Evolutionary conservation across 92 coral and sea anemone genomes (phyloP).

Genomic region (Diadumene lineata): DNA sequence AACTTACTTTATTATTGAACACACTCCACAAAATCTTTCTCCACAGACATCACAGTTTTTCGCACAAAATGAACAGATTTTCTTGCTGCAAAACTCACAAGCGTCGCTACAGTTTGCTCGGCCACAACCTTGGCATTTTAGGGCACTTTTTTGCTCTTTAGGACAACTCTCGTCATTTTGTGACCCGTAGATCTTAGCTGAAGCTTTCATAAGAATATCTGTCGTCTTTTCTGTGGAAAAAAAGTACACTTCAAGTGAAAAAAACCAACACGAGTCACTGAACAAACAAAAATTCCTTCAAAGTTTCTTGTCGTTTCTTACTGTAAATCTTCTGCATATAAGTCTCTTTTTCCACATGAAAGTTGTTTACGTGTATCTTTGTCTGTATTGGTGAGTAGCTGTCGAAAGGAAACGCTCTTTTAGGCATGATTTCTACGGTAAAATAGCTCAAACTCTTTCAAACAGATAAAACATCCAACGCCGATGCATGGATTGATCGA

Average conservation of each 20-base stretch:
- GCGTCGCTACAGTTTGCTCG: conserved; percentile 15
- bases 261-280: not conserved
- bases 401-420: conserved; percentile 81
- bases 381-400: conserved; percentile 68
- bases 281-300: not conserved
- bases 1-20: conserved; percentile 82
- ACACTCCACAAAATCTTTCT: conserved; percentile 71
- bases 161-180: conserved; percentile 1
- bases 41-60: conserved; percentile 69
- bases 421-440: conserved; percentile 62
- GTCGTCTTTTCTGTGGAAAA: conserved; percentile 71
- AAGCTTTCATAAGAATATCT: conserved; percentile 70
- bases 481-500: not conserved
- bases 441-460: not conserved
- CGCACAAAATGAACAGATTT: conserved; percentile 62
- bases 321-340: conserved; percentile 77
- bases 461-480: not conserved
- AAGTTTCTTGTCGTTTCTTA: conserved; percentile 11
- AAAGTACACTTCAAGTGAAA: not conserved
- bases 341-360: conserved; percentile 69
- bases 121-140: conserved; percentile 63
- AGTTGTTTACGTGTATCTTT: conserved; percentile 79
- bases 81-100: conserved; percentile 80
- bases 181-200: conserved; percentile 40
- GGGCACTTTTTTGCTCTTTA: conserved; percentile 24